A percentile compares a stretch with the other conserved stretches of the same genome.
These are phyloP conservation scores for Erebia ligea DNA, from an alignment of 2,888 invertebrate genomes.

Conservation along the genomic window DNA sequence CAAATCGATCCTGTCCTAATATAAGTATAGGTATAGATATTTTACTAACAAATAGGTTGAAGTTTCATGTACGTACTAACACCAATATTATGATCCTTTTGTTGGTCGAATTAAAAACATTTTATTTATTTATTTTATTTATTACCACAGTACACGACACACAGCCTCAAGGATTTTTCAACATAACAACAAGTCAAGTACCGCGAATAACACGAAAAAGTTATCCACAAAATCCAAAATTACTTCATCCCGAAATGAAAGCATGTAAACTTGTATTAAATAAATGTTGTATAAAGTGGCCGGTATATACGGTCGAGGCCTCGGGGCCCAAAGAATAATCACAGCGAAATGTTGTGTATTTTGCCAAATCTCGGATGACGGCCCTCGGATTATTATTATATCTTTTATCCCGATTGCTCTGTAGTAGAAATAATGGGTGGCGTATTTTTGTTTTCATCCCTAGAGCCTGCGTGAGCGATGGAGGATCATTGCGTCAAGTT, in stretches of 20 bases:
- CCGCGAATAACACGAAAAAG: neutral
- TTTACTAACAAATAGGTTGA: no score
- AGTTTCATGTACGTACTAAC: no score
- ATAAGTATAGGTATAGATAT: no score
- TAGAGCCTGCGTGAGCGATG: conserved; percentile 54
- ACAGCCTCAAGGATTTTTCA: neutral
- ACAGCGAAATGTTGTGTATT: conserved; percentile 49
- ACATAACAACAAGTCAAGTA: neutral
- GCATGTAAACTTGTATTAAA: conserved; percentile 31
- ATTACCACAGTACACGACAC: no score
- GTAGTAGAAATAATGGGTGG: conserved; percentile 63
- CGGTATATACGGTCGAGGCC: conserved; percentile 9
- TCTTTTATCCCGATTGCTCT: conserved; percentile 60
- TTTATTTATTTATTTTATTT: no score
- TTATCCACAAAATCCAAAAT: conserved; percentile 15
- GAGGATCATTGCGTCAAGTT: conserved; percentile 44
- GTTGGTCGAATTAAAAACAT: no score
- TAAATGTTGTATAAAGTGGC: conserved; percentile 34
- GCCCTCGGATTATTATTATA: conserved; percentile 56
- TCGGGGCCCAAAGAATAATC: conserved; percentile 36
- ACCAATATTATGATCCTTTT: no score
- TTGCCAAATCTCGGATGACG: conserved; percentile 53
- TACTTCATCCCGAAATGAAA: conserved; percentile 24
- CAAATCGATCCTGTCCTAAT: no score
- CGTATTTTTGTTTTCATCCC: conserved; percentile 54